Conservation (phyloP, 1,140 invertebrate species). For the Polyergus mexicanus region DNA sequence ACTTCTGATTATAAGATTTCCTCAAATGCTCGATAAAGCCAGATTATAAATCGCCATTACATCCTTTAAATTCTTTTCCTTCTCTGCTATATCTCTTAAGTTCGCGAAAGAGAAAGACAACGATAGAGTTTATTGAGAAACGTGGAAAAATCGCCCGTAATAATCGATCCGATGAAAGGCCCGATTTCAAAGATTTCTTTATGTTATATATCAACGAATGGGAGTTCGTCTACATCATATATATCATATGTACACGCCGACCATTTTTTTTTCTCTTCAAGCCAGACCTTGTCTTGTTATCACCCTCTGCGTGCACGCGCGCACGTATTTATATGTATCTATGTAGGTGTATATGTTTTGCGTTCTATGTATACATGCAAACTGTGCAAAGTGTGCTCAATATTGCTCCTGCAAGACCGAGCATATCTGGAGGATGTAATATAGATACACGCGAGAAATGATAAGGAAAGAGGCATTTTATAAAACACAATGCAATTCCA, state of each 20-base stretch:
- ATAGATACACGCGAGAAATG: not conserved
- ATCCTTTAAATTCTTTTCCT: not conserved
- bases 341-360: not conserved
- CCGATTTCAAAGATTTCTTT: slow-evolving; percentile 1
- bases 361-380: slow-evolving; percentile 27
- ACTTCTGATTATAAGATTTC: not conserved
- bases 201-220: slow-evolving; percentile 8
- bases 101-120: not conserved
- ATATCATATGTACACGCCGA: slow-evolving; percentile 47
- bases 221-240: slow-evolving; percentile 23
- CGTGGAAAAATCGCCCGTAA: slow-evolving; percentile 10
- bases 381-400: not conserved
- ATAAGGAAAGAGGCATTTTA: not conserved
- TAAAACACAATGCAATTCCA: not conserved
- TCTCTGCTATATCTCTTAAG: not conserved
- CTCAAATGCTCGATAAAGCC: not conserved
- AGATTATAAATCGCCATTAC: not conserved
- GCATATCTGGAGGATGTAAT: not conserved
- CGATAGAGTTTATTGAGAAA: not conserved
- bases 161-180: slow-evolving; percentile 27
- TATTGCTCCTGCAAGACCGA: slow-evolving; percentile 21
- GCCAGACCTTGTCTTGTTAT: not conserved
- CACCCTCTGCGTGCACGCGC: not conserved
- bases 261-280: slow-evolving; percentile 1
- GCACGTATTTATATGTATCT: not conserved